Base-by-base conservation (phyloP, 2,113 vertebrate genomes). In the Oriolus oriolus region DNA sequence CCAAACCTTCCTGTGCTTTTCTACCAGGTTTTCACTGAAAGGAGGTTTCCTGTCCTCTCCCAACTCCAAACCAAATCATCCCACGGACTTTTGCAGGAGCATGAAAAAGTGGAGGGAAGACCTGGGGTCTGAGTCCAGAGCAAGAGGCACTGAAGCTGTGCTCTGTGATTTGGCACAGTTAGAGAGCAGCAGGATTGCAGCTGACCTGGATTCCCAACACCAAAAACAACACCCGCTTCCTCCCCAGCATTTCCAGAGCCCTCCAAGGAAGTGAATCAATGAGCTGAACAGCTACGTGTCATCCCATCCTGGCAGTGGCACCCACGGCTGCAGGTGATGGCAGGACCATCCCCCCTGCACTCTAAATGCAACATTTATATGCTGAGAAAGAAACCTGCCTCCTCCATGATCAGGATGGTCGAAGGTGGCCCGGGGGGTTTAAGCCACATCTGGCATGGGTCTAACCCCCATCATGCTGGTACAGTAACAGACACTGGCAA, bases 151-250 rank as follows among this genome's bases (percentile, higher is more conserved):
- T 21, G 15, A 37, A 89, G 22, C 35, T 87, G 53, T 0, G 0
- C 35, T 61, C n/a, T 22, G 49, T 8, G 15, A 15, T 20, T 10
- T 11, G 21, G 78, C 33, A 35, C 53, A 35, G 30, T 24, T 14
- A 14, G 82, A 68, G 56, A 83, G 68, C 52, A 19, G 24, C 18
- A 28, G 39, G 24, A 35, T 12, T 31, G 45, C 37, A 63, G 56
- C 60, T 89, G 89, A 91, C 89, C 94, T 95, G 93, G 60, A 91
- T 95, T 93, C 68, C 18, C 44, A 20, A 53, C 64, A 93, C 91
- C 63, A 92, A 87, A 95, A 64, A 11, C 8, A 8, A 9, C 10
- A 74, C 21, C 24, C 0, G 3, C 22, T 56, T 24, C 88, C 35
- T 86, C 63, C 33, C 37, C 2, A 3, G 74, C 19, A 21, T 60